These are phyloP conservation scores for Tricholauxania praeusta DNA, from an alignment of 2,888 invertebrate species.

Conservation along the genomic window DNA sequence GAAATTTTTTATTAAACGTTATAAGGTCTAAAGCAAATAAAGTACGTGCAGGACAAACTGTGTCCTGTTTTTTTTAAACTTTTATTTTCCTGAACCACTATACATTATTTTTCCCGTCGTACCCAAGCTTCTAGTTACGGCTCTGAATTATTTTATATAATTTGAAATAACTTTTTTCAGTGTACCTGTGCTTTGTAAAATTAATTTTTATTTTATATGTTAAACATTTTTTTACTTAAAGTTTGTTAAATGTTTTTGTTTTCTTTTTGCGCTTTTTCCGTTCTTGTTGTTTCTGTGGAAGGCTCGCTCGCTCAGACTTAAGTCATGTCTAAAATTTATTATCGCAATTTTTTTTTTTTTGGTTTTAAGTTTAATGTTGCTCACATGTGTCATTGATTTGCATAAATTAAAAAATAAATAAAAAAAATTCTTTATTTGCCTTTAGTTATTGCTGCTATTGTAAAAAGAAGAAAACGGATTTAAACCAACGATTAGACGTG, in stretches of 20 bases:
- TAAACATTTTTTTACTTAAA: not conserved
- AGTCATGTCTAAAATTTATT: constrained; percentile 40
- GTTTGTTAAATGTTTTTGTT: constrained; percentile 18
- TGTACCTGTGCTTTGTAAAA: constrained; percentile 10
- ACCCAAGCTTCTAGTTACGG: no score
- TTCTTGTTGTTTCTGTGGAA: constrained; percentile 9
- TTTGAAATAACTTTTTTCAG: not conserved
- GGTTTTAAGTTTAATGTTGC: constrained; percentile 8
- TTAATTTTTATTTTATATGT: constrained; percentile 16
- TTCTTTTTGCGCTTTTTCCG: not conserved
- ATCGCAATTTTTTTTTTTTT: constrained; percentile 35
- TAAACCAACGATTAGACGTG: constrained; percentile 23
- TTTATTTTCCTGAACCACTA: no score
- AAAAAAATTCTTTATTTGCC: constrained; percentile 12
- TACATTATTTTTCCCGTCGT: no score
- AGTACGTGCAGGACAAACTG: no score
- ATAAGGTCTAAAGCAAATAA: no score
- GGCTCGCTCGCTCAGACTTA: not conserved
- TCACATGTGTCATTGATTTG: constrained; percentile 40
- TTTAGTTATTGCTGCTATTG: constrained; percentile 30
- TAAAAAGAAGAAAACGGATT: constrained; percentile 23
- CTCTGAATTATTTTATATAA: no score
- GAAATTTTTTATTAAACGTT: no score
- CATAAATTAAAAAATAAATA: constrained; percentile 31
- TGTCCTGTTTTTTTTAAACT: no score